These are phyloP conservation scores for Blennius ocellaris DNA, from an alignment of 2,113 vertebrate species.

Conservation along the genomic window DNA sequence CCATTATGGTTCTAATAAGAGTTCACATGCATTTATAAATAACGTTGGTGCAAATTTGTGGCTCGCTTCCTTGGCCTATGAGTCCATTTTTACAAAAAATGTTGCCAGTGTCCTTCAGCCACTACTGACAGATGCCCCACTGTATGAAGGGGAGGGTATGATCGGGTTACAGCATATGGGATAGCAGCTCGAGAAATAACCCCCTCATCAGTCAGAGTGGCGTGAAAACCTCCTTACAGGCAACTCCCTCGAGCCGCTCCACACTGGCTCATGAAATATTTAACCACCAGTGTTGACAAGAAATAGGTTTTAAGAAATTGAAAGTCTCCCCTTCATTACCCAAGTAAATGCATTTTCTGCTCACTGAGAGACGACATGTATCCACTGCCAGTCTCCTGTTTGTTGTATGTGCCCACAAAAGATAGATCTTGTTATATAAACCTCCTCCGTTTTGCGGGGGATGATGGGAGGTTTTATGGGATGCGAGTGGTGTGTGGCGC, in stretches of 20 bases:
- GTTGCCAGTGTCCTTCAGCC: conserved; percentile 25
- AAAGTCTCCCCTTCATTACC: conserved; percentile 85
- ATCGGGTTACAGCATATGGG: conserved; percentile 78
- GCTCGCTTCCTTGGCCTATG: conserved; percentile 21
- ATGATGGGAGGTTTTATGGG: conserved; percentile 30
- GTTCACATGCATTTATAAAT: conserved; percentile 55
- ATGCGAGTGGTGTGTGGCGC: conserved; percentile 29
- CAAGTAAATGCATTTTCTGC: conserved; percentile 82
- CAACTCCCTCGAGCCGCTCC: conserved; percentile 80
- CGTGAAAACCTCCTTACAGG: conserved; percentile 82
- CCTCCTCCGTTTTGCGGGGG: conserved; percentile 33
- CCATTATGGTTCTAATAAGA: conserved; percentile 45
- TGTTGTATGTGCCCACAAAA: conserved; percentile 36
- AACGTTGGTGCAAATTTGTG: conserved; percentile 35
- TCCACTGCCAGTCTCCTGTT: conserved; percentile 47
- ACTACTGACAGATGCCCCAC: conserved; percentile 63
- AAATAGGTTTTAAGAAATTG: conserved; percentile 90
- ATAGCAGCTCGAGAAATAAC: conserved; percentile 76
- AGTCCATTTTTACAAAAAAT: no score
- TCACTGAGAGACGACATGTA: conserved; percentile 55
- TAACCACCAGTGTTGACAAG: conserved; percentile 88
- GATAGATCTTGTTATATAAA: conserved; percentile 60
- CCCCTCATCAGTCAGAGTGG: conserved; percentile 83
- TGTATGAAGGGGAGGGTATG: conserved; percentile 52
- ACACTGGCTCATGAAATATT: conserved; percentile 91